A percentile compares a stretch with the other conserved stretches of the same genome.
phyloP scores from a whole-genome alignment of 1,140 invertebrate species.

The Neelides sp. region DNA sequence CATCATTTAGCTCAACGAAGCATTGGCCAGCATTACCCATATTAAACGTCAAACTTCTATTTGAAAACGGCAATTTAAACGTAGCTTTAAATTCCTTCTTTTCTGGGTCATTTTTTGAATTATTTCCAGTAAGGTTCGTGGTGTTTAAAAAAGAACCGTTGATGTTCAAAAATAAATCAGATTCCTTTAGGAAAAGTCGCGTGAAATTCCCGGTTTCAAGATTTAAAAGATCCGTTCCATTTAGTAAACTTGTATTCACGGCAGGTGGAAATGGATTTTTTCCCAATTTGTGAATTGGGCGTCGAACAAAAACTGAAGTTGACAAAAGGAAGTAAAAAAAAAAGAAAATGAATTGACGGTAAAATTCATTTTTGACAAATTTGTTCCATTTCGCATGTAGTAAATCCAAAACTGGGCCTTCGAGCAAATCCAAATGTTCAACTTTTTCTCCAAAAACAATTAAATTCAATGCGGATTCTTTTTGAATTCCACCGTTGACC shows the following conservation, averaged over 20 bases:
- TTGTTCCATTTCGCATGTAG: slow-evolving; percentile 96
- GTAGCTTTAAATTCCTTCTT: no score
- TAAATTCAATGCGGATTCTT: slow-evolving; percentile 39
- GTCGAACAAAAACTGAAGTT: slow-evolving; percentile 67
- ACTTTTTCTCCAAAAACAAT: slow-evolving; percentile 84
- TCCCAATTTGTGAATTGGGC: slow-evolving; percentile 43
- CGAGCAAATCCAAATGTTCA: slow-evolving; percentile 85
- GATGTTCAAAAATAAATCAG: no score
- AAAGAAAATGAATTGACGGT: slow-evolving; percentile 80
- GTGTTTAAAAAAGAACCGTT: no score
- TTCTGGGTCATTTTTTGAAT: no score
- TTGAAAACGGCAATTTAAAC: no score
- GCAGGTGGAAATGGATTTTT: neutral
- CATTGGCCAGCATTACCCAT: no score
- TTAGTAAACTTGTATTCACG: neutral
- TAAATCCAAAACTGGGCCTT: slow-evolving; percentile 85
- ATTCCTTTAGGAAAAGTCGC: neutral
- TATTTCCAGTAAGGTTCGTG: no score
- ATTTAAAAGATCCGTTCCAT: slow-evolving; percentile 30
- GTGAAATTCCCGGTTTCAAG: slow-evolving; percentile 26
- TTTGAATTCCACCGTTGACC: slow-evolving; percentile 73
- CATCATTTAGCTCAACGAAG: no score
- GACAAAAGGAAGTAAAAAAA: slow-evolving; percentile 78
- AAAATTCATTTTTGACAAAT: slow-evolving; percentile 88
- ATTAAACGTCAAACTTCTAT: no score